These are phyloP conservation scores for Parasteatoda tepidariorum DNA, from an alignment of 1,140 invertebrate genomes.

Conservation along the genomic window DNA sequence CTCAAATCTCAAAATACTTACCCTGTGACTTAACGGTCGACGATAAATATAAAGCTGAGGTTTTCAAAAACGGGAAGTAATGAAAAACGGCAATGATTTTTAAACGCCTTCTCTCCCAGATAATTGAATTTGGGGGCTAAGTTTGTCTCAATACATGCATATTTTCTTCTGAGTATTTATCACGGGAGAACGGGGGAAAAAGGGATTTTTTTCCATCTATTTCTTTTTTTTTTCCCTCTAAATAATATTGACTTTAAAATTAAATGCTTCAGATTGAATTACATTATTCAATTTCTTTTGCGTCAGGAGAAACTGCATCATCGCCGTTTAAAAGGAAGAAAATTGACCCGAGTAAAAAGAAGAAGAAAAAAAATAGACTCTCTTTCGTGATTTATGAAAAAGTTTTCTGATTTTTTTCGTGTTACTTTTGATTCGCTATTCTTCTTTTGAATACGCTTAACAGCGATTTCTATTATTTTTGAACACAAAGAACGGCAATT, in stretches of 20 bases:
- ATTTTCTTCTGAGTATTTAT: constrained; percentile 24
- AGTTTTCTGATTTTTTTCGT: no score
- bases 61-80: constrained; percentile 36
- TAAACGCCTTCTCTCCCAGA: constrained; percentile 1
- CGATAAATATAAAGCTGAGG: constrained; percentile 47
- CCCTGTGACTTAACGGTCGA: not conserved
- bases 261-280: not conserved
- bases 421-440: no score
- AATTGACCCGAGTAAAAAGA: no score
- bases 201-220: not conserved
- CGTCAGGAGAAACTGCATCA: no score
- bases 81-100: constrained; percentile 40
- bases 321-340: no score
- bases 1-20: not conserved
- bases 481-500: no score
- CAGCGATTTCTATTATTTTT: no score
- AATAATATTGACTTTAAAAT: not conserved
- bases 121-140: constrained; percentile 48
- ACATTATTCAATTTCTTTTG: not conserved
- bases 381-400: no score
- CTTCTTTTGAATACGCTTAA: no score
- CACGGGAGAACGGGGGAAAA: not conserved
- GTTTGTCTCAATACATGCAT: constrained; percentile 20
- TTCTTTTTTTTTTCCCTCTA: not conserved
- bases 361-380: no score